phyloP scores from a whole-genome alignment of 2,113 vertebrate genomes.

The Salvelinus namaycush region DNA sequence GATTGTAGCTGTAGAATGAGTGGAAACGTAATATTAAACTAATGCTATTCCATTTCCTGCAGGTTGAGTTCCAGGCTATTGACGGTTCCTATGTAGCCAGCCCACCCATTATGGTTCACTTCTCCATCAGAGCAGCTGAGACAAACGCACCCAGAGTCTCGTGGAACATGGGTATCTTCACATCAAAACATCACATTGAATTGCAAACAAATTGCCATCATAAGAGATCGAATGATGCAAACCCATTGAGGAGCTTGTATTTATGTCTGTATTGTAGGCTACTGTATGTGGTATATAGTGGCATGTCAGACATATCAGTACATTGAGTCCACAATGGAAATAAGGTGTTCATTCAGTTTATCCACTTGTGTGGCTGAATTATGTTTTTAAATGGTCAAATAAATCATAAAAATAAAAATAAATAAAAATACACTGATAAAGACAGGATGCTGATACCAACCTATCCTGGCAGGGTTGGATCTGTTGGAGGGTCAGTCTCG shows the following conservation, averaged over 20 bases:
- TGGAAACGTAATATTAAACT: not conserved
- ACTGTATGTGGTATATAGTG: not conserved
- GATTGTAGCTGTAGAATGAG: not conserved
- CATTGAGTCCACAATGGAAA: no score
- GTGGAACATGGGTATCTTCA: constrained; percentile 68
- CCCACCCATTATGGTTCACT: constrained; percentile 67
- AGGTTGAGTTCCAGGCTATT: constrained; percentile 80
- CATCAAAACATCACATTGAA: not conserved
- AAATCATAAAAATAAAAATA: no score
- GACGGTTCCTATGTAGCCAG: constrained; percentile 69
- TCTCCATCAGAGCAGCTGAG: constrained; percentile 74
- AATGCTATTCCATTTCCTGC: constrained; percentile 17
- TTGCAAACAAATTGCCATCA: not conserved
- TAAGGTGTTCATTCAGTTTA: no score
- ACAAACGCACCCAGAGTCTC: constrained; percentile 72
- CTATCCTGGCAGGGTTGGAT: constrained; percentile 58
- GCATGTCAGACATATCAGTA: no score
- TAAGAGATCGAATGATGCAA: no score
- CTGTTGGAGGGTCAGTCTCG: constrained; percentile 71
- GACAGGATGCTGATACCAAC: no score
- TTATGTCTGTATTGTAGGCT: not conserved
- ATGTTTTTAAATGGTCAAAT: no score
- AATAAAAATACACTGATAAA: no score
- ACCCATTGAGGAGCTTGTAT: not conserved
- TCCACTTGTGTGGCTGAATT: no score